These are phyloP conservation scores for Phaetusa simplex DNA, from an alignment of 2,113 vertebrate species.

Conservation along the genomic window DNA sequence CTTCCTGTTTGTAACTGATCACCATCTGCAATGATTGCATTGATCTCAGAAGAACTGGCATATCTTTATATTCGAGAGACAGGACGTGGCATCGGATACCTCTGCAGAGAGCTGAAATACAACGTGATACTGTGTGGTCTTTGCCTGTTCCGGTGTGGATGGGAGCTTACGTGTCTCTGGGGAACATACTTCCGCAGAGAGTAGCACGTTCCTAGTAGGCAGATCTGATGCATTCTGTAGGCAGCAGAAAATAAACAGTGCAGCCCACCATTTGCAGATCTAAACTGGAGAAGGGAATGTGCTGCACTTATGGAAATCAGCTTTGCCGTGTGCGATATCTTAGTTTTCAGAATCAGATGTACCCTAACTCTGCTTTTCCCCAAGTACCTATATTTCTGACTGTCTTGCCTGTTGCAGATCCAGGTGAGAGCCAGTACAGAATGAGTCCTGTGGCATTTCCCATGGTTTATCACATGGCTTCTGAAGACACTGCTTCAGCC, in stretches of 20 bases:
- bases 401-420: not conserved
- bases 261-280: not conserved
- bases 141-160: not conserved
- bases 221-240: not conserved
- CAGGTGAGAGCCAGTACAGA: not conserved
- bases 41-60: not conserved
- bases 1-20: not conserved
- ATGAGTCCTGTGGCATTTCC: not conserved
- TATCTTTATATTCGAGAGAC: not conserved
- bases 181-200: not conserved
- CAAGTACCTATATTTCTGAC: not conserved
- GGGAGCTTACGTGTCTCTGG: not conserved
- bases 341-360: not conserved
- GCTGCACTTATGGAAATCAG: not conserved
- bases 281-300: not conserved
- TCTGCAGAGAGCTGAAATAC: not conserved
- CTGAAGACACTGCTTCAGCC: not conserved
- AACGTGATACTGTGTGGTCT: fast-evolving
- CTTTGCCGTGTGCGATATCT: not conserved
- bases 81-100: not conserved
- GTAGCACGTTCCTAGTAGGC: not conserved
- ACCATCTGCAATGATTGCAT: not conserved
- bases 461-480: not conserved
- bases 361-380: not conserved
- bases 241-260: constrained; percentile 24